These are phyloP conservation scores for Enteromius thamalakanensis DNA, from an alignment of 2,797 vertebrate species.

Conservation along the genomic window DNA sequence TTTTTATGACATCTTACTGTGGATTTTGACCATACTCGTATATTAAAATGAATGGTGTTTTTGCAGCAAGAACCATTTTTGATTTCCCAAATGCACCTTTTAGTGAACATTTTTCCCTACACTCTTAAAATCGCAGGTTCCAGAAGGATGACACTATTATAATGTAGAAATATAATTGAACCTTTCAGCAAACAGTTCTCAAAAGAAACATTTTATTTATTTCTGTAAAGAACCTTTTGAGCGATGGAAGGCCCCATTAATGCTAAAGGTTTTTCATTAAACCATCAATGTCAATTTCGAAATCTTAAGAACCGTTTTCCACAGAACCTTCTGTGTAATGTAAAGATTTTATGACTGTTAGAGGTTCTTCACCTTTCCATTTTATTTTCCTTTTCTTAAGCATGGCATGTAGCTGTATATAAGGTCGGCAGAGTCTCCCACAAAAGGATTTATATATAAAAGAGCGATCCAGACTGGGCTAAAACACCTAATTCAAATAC, in stretches of 20 bases:
- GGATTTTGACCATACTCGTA: neutral
- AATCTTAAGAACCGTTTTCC: neutral
- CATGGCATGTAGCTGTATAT: no score
- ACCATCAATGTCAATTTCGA: neutral
- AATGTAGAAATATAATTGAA: neutral
- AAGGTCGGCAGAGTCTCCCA: no score
- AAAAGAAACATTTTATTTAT: neutral
- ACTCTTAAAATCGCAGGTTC: no score
- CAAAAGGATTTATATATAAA: no score
- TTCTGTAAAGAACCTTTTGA: neutral
- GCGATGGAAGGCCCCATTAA: neutral
- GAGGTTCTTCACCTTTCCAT: no score
- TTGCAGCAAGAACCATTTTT: neutral
- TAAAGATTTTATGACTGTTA: no score
- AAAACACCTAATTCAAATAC: no score
- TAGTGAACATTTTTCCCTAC: neutral
- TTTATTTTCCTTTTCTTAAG: no score
- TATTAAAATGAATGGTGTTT: neutral
- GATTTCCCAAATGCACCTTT: neutral
- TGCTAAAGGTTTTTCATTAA: neutral
- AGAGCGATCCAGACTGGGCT: no score
- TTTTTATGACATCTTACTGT: neutral
- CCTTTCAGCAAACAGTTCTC: neutral
- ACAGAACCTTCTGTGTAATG: no score
- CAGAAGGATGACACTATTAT: no score